Evolutionary conservation across 2,888 invertebrate genomes (phyloP), one percentile per base, ranked within the genome.

Genomic region (Troides aeacus): DNA sequence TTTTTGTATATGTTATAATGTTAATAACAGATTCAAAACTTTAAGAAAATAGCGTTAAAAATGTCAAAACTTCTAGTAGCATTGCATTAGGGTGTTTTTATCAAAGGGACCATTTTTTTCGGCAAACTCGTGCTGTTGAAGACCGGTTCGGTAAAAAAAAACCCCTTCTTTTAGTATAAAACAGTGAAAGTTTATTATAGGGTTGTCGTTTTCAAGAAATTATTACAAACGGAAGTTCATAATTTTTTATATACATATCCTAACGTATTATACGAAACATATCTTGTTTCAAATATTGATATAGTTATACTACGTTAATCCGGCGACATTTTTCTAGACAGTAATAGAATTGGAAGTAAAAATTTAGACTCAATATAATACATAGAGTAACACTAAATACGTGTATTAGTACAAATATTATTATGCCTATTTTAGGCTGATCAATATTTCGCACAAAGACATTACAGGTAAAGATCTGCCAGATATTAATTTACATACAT

Each of bases 161-260:
- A 64, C 21, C 36, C 36, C 42, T 24, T 46, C 64, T 57, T 64
- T 57, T n/a, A 58, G 18, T 39, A 7, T 39, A 8, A 30, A 62
- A 66, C 65, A 69, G 69, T 66, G 69, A 69, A 69, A 69, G 69
- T 66, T n/a, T 42, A n/a, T 30, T 62, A 62, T 57, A 3, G 21
- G 50, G 17, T 23, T 8, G 21, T 21, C 53, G 57, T 53, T 18
- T 39, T 39, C 62, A 56, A 67, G 30, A 61, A 61, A 36, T 53
- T 67, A 4, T 57, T 8, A 21, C 56, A 1, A 23, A 21, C n/a
- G 57, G 57, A 15, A 21, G 21, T 57, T n/a, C 18, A 21, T 10
- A n/a, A 21, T 21, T 57, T 57, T n/a, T 57, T 21, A 3, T 7
- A 8, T 21, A 57, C 2, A 21, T n/a, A 23, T 10, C 4, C 23